phyloP scores from a whole-genome alignment of 1,140 invertebrate species.

The Drosophila sp. region DNA sequence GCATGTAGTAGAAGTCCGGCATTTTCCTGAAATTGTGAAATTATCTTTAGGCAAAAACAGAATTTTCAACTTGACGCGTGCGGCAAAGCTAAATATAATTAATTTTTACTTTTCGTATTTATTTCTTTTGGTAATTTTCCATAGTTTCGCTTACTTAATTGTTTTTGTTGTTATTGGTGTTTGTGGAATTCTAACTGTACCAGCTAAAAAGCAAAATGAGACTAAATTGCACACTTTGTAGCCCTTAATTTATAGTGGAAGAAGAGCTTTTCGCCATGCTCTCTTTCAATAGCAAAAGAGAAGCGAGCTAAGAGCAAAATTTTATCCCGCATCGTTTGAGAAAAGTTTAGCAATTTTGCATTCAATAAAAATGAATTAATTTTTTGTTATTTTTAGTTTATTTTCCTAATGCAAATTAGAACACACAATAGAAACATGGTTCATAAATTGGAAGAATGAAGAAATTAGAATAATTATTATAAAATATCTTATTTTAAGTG shows the following conservation, averaged over 20 bases:
- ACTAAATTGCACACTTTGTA: background rate
- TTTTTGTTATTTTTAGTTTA: background rate
- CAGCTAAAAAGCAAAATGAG: background rate
- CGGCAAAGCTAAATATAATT: background rate
- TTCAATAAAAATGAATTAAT: background rate
- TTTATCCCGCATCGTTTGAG: background rate
- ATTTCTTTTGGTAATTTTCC: background rate
- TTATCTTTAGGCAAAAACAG: background rate
- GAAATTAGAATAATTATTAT: constrained; percentile 49
- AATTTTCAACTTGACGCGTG: background rate
- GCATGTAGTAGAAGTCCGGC: constrained; percentile 86
- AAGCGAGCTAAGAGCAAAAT: background rate
- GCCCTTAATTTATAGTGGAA: background rate
- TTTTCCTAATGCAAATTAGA: constrained; percentile 13
- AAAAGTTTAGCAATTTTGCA: too few relatives aligned
- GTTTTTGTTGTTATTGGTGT: background rate
- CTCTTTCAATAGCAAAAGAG: background rate
- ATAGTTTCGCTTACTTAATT: background rate
- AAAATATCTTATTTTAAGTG: constrained; percentile 61
- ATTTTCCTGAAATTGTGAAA: constrained; percentile 26
- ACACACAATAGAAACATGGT: constrained; percentile 16
- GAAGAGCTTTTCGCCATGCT: background rate
- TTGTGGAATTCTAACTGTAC: background rate
- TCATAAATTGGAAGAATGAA: constrained; percentile 25
- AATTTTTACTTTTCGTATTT: background rate